Conservation (phyloP, 2,888 invertebrate species). For the Chymomyza procnemis region DNA sequence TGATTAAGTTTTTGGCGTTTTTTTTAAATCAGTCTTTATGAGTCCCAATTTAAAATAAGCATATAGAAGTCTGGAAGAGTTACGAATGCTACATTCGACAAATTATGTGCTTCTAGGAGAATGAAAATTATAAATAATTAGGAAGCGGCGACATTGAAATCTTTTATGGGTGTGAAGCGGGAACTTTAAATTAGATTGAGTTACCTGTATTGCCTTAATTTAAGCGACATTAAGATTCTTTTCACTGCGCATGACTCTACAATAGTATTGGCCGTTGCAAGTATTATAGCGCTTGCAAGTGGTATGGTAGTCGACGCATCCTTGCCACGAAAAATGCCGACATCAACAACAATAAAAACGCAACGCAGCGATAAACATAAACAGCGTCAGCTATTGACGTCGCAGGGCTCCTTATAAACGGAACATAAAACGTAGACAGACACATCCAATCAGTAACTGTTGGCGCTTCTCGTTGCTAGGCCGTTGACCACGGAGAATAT, state of each 20-base stretch:
- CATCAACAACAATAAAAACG: conserved; percentile 53
- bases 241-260: conserved; percentile 65
- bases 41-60: too few relatives aligned
- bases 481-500: conserved; percentile 31
- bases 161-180: neutral
- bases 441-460: conserved; percentile 58
- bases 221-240: conserved; percentile 7
- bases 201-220: neutral
- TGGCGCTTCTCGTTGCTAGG: conserved; percentile 45
- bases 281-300: conserved; percentile 6
- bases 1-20: too few relatives aligned
- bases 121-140: too few relatives aligned
- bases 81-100: too few relatives aligned
- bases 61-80: too few relatives aligned
- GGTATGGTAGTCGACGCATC: conserved; percentile 33
- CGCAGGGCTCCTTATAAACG: conserved; percentile 47
- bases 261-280: conserved; percentile 15
- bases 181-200: neutral
- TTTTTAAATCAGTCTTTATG: too few relatives aligned
- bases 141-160: too few relatives aligned
- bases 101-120: too few relatives aligned
- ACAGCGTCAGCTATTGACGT: conserved; percentile 43
- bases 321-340: conserved; percentile 58
- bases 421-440: conserved; percentile 53
- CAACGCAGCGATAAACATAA: conserved; percentile 67